phyloP scores from a whole-genome alignment of 2,797 vertebrate genomes.

The Thamnophis elegans region DNA sequence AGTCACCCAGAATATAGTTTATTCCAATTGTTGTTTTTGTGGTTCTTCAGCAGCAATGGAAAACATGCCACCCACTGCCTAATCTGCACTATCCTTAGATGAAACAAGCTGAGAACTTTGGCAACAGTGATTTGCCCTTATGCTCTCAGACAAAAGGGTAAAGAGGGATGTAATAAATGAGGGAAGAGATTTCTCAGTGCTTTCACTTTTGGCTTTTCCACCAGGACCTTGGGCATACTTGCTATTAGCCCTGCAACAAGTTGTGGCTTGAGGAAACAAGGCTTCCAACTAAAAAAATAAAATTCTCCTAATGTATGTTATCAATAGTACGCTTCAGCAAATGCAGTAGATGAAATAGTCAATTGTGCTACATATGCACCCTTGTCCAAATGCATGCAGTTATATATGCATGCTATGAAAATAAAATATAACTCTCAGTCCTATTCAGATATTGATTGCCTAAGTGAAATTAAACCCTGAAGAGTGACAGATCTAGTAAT shows the following conservation, averaged over 20 bases:
- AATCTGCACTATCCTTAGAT: background rate
- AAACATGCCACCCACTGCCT: background rate
- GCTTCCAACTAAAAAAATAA: background rate
- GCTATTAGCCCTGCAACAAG: background rate
- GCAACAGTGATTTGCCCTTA: background rate
- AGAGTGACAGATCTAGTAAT: background rate
- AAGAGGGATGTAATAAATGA: background rate
- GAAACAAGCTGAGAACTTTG: background rate
- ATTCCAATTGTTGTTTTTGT: background rate
- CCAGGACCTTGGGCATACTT: background rate
- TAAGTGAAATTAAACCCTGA: background rate
- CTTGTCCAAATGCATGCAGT: background rate
- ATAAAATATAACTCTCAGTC: background rate
- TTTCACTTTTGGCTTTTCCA: background rate
- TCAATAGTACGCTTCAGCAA: background rate
- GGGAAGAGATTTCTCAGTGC: background rate
- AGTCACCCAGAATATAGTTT: background rate
- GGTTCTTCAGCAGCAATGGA: background rate
- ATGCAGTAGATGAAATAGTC: background rate
- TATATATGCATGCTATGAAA: background rate
- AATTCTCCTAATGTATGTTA: background rate
- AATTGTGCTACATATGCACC: background rate
- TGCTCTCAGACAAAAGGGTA: background rate
- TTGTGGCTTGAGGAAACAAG: background rate
- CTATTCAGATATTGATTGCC: background rate